Conservation (phyloP, 2,797 vertebrate species). For the Meriones psammophilus region DNA sequence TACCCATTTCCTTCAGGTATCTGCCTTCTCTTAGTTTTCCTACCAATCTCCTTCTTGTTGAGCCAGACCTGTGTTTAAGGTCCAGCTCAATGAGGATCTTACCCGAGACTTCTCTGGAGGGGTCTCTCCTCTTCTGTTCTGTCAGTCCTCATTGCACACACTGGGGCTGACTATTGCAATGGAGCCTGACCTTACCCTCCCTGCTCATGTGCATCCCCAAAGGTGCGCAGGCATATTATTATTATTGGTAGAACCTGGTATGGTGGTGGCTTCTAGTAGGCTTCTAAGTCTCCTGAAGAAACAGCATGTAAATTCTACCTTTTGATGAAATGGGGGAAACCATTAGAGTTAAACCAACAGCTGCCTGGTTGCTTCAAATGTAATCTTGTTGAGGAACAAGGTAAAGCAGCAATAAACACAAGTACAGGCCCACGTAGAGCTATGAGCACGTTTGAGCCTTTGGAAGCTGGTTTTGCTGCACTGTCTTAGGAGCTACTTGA, state of each 20-base stretch:
- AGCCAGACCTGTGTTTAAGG: background rate
- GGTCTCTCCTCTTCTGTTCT: background rate
- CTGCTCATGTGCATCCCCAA: background rate
- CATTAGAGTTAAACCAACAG: background rate
- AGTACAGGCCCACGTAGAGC: background rate
- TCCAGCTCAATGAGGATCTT: background rate
- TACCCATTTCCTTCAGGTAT: background rate
- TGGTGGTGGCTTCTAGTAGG: background rate
- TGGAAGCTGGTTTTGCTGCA: background rate
- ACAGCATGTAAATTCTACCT: background rate
- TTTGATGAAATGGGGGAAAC: fast-evolving
- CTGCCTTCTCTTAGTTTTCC: background rate
- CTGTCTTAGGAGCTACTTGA: background rate
- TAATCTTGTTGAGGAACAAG: background rate
- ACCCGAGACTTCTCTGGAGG: background rate
- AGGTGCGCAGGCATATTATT: background rate
- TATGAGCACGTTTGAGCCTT: background rate
- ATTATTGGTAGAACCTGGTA: background rate
- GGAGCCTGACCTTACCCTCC: background rate
- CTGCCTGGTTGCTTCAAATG: background rate
- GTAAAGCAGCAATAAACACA: background rate
- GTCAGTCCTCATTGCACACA: background rate
- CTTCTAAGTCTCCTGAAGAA: background rate
- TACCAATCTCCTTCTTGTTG: background rate
- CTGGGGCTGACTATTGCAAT: too few species aligned